These are phyloP conservation scores for Etia nguti DNA, from an alignment of 2,113 vertebrate species.

Conservation along the genomic window DNA sequence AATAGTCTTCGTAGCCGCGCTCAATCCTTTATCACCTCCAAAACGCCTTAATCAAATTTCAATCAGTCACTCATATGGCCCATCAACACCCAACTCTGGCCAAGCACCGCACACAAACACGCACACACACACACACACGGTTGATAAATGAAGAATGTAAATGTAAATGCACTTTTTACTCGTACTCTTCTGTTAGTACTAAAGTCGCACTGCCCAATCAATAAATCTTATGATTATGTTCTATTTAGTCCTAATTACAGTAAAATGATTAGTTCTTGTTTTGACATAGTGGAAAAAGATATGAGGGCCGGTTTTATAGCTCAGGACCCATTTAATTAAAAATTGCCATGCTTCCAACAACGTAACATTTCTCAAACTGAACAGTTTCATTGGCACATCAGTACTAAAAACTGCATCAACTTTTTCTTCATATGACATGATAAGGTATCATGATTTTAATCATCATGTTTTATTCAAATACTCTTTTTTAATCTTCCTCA, in stretches of 20 bases:
- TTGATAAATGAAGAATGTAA: slow-evolving; percentile 33
- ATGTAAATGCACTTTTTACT: slow-evolving; percentile 13
- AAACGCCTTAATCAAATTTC: slow-evolving; percentile 75
- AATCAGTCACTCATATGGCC: slow-evolving; percentile 67
- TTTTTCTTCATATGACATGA: slow-evolving; percentile 26
- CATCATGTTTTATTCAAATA: slow-evolving; percentile 50
- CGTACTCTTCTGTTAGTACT: slow-evolving; percentile 6
- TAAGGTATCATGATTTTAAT: slow-evolving; percentile 16
- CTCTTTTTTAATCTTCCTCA: slow-evolving; percentile 44
- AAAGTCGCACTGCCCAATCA: slow-evolving; percentile 1
- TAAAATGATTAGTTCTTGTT: slow-evolving; percentile 1
- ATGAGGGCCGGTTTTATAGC: not conserved
- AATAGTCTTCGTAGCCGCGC: slow-evolving; percentile 63
- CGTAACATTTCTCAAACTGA: not conserved
- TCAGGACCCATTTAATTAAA: not conserved
- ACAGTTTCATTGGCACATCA: not conserved
- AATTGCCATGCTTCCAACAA: not conserved
- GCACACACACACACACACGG: not conserved
- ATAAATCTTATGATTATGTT: slow-evolving; percentile 11
- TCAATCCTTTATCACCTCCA: slow-evolving; percentile 68
- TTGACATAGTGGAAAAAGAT: not conserved
- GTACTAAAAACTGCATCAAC: not conserved
- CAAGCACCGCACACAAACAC: not conserved
- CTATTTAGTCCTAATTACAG: slow-evolving; percentile 34
- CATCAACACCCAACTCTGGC: slow-evolving; percentile 43